Conservation (phyloP, 2,888 invertebrate genomes). For the Miltochrista miniata region DNA sequence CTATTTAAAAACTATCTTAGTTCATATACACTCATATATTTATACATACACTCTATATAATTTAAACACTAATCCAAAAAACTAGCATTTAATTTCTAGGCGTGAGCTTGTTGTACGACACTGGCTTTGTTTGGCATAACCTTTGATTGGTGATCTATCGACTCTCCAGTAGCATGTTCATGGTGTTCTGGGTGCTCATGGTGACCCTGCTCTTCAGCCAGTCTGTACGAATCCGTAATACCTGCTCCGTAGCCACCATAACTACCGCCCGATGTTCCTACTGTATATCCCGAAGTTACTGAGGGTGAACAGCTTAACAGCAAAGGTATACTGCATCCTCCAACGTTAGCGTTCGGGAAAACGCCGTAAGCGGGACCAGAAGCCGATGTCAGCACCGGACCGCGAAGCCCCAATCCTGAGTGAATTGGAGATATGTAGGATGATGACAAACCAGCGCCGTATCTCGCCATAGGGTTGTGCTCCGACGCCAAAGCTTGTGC, state of each 20-base stretch:
- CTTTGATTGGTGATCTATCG: slow-evolving; percentile 33
- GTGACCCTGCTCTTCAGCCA: slow-evolving; percentile 42
- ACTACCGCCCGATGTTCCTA: slow-evolving; percentile 34
- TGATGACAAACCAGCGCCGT: slow-evolving; percentile 23
- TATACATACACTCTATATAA: too few relatives aligned
- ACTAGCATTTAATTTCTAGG: slow-evolving; percentile 14
- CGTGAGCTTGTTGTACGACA: slow-evolving; percentile 24
- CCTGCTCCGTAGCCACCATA: background rate
- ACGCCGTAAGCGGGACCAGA: slow-evolving; percentile 55
- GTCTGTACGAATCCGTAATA: slow-evolving; percentile 45
- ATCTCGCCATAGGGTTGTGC: slow-evolving; percentile 56
- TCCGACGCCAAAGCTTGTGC: slow-evolving; percentile 34
- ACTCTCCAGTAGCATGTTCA: slow-evolving; percentile 39
- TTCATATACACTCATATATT: too few relatives aligned
- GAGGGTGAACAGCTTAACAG: slow-evolving; percentile 71
- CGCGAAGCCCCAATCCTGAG: slow-evolving; percentile 6
- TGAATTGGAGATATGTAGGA: slow-evolving; percentile 17
- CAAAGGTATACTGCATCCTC: slow-evolving; percentile 64
- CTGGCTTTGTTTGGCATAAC: slow-evolving; percentile 35
- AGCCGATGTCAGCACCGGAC: slow-evolving; percentile 26
- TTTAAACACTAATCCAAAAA: too few relatives aligned
- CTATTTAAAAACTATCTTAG: slow-evolving; percentile 14
- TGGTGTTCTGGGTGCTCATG: slow-evolving; percentile 29
- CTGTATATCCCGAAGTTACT: slow-evolving; percentile 58
- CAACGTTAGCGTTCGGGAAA: slow-evolving; percentile 63